phyloP scores from a whole-genome alignment of 2,113 vertebrate species.

The rat (Rattus norvegicus) region GRCr8 NC_086029.1:49922501-49923000 shows the following conservation, averaged over 20 bases:
- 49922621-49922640: neutral
- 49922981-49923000: neutral
- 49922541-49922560: neutral
- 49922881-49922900: neutral
- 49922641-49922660: neutral
- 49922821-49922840: neutral
- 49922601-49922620: neutral
- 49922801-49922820: neutral
- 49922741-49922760: neutral
- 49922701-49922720: neutral
- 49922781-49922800: neutral
- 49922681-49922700: neutral
- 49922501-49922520: neutral
- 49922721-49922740: neutral
- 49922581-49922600: neutral
- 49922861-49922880: neutral
- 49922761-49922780: accelerated
- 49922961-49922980: neutral
- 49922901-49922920: neutral
- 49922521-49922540: neutral
- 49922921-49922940: neutral
- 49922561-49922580: neutral
- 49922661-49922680: neutral
- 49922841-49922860: no score
- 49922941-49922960: neutral